Percentiles rank a stretch among this genome's conserved stretches.
phyloP scores from a whole-genome alignment of 1,140 invertebrate species.

The Campoletis sonorensis region DNA sequence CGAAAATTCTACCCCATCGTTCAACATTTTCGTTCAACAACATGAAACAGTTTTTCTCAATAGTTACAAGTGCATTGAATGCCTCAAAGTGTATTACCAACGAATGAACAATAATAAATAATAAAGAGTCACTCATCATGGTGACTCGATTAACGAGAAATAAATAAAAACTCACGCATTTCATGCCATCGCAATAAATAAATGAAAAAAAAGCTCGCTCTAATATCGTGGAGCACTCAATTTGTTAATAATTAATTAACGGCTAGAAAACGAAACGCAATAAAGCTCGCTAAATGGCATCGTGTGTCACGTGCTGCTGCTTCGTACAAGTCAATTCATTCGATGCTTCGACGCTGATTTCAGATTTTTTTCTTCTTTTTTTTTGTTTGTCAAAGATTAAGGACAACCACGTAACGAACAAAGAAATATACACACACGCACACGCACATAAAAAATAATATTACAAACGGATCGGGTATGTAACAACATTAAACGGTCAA shows the following conservation, averaged over 20 bases:
- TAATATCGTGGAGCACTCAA: background rate
- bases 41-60: too few species aligned
- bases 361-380: background rate
- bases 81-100: background rate
- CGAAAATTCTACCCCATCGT: too few species aligned
- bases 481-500: slow-evolving; percentile 51
- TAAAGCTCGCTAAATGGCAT: slow-evolving; percentile 24
- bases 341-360: too few species aligned
- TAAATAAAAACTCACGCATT: slow-evolving; percentile 36
- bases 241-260: slow-evolving; percentile 5
- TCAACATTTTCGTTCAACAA: background rate
- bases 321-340: slow-evolving; percentile 8
- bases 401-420: background rate
- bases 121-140: background rate
- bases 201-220: slow-evolving; percentile 19
- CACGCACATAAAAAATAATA: slow-evolving; percentile 9
- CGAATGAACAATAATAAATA: background rate
- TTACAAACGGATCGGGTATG: slow-evolving; percentile 22
- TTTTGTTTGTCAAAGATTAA: background rate
- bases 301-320: slow-evolving; percentile 24
- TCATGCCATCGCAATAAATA: slow-evolving; percentile 28
- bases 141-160: slow-evolving; percentile 15
- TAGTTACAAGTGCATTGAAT: too few species aligned
- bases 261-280: slow-evolving; percentile 19
- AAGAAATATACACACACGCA: background rate